Evolutionary conservation across 2,113 vertebrate genomes (phyloP), one percentile per base, ranked within the genome.

Genomic region (Triplophysa dalaica): DNA sequence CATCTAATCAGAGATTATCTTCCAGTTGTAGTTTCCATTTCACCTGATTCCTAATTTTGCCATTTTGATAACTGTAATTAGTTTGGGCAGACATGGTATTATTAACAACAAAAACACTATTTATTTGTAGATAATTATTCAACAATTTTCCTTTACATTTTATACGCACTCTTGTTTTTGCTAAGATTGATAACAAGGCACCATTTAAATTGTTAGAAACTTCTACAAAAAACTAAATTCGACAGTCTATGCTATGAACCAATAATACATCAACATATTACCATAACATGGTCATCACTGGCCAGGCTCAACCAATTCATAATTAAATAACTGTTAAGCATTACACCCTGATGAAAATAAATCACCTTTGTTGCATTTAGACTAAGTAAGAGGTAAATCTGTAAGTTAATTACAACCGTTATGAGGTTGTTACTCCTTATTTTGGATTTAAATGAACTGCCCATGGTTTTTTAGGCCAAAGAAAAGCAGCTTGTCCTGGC

Each of bases 401-500:
- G 68, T 29, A 38, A 7, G 11, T 13, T 21, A 72, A 72, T 72
- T 58, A 56, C 50, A 38, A 38, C 48, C 56, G 13, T 61, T 10
- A 50, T 14, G 21, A 48, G 14, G 65, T 13, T 19, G 33, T 43
- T 21, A 4, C 50, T 61, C 52, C 48, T 22, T 50, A 24, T 2
- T 3, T 56, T 45, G 54, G 26, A 50, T 64, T 70, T 64, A 64
- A 79, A 63, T 81, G 2, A 78, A 69, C 73, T 11, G 4, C 4
- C 58, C 78, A 76, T 50, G 62, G 19, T 74, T 70, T 78, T 24
- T 38, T 60, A 70, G 45, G 66, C 21, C 76, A 75, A 70, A 73
- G 61, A 75, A 86, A 58, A 77, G 78, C 77, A 75, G 81, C 77
- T 73, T 73, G 81, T 78, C 83, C 76, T 82, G 82, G 81, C 84